Base-by-base conservation (phyloP, 2,797 vertebrate species). In the Rhincodon typus region DNA sequence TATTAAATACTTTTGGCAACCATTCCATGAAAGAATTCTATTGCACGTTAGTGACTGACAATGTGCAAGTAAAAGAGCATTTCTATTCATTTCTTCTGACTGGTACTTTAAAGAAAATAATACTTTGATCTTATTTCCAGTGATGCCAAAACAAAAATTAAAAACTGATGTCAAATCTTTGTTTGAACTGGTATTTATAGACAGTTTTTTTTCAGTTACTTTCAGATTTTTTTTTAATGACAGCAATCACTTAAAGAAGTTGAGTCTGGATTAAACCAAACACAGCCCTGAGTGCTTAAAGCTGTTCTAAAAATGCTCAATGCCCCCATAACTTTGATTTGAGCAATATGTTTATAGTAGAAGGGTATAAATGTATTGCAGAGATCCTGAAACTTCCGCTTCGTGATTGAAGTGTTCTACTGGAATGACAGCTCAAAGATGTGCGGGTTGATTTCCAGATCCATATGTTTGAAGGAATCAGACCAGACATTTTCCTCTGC, bases 131-230 rank as follows among this genome's bases (percentile, higher is more conserved):
- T 46, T 74, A 53, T 50, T 50, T 5, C 42, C 69, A 95, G 3
- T 95, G 67, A 95, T 95, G 94, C 94, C 94, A 95, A 95, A 95
- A 72, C 38, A 74, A 95, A 74, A 95, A 95, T 95, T 95, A 53
- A 95, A 95, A 95, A 95, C 94, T 50, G 67, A 95, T 95, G 94
- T 95, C 42, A 95, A 74, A 50, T 77, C 69, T 95, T 95, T 95
- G 70, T 74, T 95, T 74, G 46, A 95, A 72, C 94, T 74, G 69
- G 27, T 95, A 95, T 95, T 74, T 95, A 95, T 95, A 95, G 94
- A 74, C 94, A 95, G 70, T 95, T 77, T 95, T 53, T 46, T 95
- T 95, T 53, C 69, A 77, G 94, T 93, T 93, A 74, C 30, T 95
- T 77, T 95, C 90, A 93, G 90, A 93, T 94, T 50, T 77, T 50